phyloP scores from a whole-genome alignment of 2,888 invertebrate species.

The Nomada hirtipes region DNA sequence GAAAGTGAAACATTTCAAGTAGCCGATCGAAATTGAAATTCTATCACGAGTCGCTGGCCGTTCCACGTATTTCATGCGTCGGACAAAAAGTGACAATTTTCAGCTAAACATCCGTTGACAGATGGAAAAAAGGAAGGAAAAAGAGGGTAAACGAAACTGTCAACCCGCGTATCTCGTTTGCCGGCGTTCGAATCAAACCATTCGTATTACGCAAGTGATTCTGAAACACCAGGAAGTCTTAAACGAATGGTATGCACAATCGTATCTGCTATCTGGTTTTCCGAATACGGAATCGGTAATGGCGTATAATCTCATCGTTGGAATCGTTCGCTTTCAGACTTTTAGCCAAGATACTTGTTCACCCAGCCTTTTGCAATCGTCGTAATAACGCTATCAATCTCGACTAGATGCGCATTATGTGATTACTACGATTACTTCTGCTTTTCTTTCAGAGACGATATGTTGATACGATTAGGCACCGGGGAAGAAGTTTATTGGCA shows the following conservation, averaged over 20 bases:
- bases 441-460: neutral
- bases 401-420: neutral
- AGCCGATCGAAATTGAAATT: slow-evolving; percentile 2
- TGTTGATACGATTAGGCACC: neutral
- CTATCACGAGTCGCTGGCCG: neutral
- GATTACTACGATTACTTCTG: neutral
- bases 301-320: slow-evolving; percentile 48
- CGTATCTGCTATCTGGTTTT: slow-evolving; percentile 53
- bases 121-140: neutral
- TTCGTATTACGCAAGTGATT: slow-evolving; percentile 72
- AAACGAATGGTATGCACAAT: slow-evolving; percentile 58
- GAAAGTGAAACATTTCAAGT: neutral
- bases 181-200: slow-evolving; percentile 44
- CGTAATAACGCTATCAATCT: slow-evolving; percentile 30
- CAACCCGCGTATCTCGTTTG: neutral
- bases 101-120: neutral
- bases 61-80: neutral
- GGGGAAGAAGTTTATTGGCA: neutral
- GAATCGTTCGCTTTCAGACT: slow-evolving; percentile 37
- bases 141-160: neutral
- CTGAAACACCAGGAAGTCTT: slow-evolving; percentile 69
- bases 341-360: slow-evolving; percentile 14
- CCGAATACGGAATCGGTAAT: slow-evolving; percentile 58
- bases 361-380: slow-evolving; percentile 18
- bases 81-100: neutral